Conservation (phyloP, 92 coral and sea anemone species). For the Umimayanthus kanabou region DNA sequence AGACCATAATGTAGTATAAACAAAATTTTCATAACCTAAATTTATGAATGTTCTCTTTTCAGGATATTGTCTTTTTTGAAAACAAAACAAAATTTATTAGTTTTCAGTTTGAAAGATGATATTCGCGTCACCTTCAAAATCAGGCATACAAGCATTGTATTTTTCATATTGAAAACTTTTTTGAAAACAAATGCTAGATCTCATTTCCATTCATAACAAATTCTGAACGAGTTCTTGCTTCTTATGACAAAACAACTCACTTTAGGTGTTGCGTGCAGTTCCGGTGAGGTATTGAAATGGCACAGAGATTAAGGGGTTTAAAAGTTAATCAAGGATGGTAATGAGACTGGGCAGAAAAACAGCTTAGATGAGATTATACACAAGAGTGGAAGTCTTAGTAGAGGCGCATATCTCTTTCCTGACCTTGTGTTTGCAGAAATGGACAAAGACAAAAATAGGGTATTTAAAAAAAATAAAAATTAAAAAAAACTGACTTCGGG, state of each 20-base stretch:
- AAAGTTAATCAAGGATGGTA: conserved; percentile 6
- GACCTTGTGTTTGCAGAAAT: not conserved
- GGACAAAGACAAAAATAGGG: too few species aligned
- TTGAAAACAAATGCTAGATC: not conserved
- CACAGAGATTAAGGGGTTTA: not conserved
- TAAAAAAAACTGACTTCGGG: not conserved
- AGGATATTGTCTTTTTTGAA: not conserved
- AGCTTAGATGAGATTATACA: not conserved
- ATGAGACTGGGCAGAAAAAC: not conserved
- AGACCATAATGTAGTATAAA: too few species aligned
- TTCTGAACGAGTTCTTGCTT: not conserved
- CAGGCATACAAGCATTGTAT: not conserved
- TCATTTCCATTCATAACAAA: not conserved
- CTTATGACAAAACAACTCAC: not conserved
- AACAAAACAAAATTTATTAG: not conserved
- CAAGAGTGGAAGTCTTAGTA: not conserved
- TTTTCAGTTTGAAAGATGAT: not conserved
- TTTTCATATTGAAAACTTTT: too few species aligned
- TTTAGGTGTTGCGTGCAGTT: conserved; percentile 1
- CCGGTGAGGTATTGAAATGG: not conserved
- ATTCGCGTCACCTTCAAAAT: not conserved
- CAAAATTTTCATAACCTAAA: too few species aligned
- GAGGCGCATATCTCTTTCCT: not conserved
- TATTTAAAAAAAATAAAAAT: not conserved
- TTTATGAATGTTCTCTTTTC: not conserved